A percentile compares a stretch with the other conserved stretches of the same genome.
phyloP scores from a whole-genome alignment of 2,888 invertebrate species.

The Gastrophysa polygoni region DNA sequence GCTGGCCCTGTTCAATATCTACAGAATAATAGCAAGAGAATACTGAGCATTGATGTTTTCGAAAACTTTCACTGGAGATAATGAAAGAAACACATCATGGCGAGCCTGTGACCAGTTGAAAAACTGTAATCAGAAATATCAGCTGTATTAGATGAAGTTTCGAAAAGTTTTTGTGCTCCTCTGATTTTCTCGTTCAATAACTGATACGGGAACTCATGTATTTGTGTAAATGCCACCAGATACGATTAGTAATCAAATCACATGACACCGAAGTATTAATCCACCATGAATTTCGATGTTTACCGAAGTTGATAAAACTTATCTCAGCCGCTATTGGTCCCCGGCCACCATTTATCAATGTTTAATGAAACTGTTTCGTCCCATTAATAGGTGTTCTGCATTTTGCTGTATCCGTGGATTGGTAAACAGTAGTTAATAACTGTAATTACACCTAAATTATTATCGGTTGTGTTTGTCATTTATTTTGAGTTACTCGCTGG shows the following conservation, averaged over 20 bases:
- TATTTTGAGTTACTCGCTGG: conserved; percentile 36
- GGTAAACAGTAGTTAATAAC: conserved; percentile 40
- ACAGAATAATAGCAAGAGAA: too few relatives aligned
- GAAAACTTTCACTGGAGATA: too few relatives aligned
- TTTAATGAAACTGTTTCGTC: conserved; percentile 13
- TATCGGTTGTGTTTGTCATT: conserved; percentile 38
- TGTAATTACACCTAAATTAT: conserved; percentile 40
- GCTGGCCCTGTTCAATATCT: too few relatives aligned
- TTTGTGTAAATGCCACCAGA: neutral
- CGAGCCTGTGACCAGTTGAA: too few relatives aligned
- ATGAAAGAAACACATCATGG: too few relatives aligned
- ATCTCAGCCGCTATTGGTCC: conserved; percentile 16
- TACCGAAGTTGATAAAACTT: conserved; percentile 19
- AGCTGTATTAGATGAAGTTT: too few relatives aligned
- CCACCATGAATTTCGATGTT: neutral
- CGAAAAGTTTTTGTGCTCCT: too few relatives aligned
- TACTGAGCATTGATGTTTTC: too few relatives aligned
- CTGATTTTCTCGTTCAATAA: too few relatives aligned
- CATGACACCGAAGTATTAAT: neutral
- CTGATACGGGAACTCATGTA: neutral
- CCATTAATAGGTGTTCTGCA: conserved; percentile 26
- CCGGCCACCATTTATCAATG: conserved; percentile 23
- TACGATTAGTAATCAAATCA: neutral
- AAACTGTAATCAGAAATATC: too few relatives aligned
- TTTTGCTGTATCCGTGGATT: conserved; percentile 32